Evolutionary conservation across 2,797 vertebrate species (phyloP), one percentile per base, ranked within the genome.

Genomic region (Acanthurus lineatus): DNA sequence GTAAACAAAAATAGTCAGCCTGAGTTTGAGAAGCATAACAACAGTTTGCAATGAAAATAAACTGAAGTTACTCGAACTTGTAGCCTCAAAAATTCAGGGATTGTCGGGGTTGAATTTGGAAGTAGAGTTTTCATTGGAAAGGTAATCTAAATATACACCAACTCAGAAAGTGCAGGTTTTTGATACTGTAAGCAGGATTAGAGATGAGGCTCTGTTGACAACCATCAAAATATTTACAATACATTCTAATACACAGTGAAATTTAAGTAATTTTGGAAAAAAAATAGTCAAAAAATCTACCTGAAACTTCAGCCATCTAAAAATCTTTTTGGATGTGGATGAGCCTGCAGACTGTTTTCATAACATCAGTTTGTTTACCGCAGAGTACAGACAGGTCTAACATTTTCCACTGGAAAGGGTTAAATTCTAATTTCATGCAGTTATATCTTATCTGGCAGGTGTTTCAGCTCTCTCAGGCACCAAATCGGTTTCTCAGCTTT

Each of bases 401-500:
- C 4, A 45, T 66, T 49, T 14, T 1, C 19, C 5, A 42, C 51
- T 15, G 14, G 76, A 63, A 81, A 51, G 65, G 66, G 90, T 89
- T 82, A 73, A 81, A 86, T 73, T 86, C 53, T 52, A 81, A 87
- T 85, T 86, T 65, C 73, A 64, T 53, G 51, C 53, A 52, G 77
- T 63, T 65, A 60, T 79, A 84, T 89, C 70, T 87, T 86, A 81
- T 88, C 74, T 79, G 35, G 15, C 71, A 82, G 72, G 45, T 79
- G 53, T 86, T 82, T 81, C 79, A 73, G 69, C 83, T 82, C 81
- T 81, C 60, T 65, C 66, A 56, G 69, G 63, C 72, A 69, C 71
- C 76, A 73, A 82, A 87, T 90, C 86, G 82, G 78, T 76, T 88
- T 80, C 73, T 71, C 38, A 3, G 60, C 67, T 82, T 76, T 84